Conservation (phyloP, 2,113 vertebrate genomes). For the Antigone vipio region DNA sequence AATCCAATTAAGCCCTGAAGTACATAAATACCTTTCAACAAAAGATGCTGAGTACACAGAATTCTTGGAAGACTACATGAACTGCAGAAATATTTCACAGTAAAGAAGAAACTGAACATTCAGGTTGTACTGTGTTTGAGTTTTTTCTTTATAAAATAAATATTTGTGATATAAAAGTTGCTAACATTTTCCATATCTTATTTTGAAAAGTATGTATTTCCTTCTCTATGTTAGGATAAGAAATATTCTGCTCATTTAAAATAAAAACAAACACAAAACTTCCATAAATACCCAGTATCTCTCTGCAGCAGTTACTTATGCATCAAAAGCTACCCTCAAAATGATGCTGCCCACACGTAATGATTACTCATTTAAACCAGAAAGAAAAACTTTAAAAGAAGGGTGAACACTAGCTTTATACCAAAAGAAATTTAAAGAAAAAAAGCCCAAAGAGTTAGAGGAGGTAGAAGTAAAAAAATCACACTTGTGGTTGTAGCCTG, state of each 20-base stretch:
- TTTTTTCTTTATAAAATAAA: not conserved
- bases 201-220: not conserved
- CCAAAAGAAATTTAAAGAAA: not conserved
- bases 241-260: not conserved
- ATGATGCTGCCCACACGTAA: conserved; percentile 21
- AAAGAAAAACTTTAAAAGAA: not conserved
- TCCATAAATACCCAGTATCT: conserved; percentile 24
- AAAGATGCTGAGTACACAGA: not conserved
- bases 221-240: not conserved
- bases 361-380: conserved; percentile 25
- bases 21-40: not conserved
- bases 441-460: not conserved
- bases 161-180: not conserved
- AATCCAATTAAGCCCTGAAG: not conserved
- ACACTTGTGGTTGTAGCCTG: not conserved
- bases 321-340: conserved; percentile 23
- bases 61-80: not conserved
- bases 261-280: not conserved
- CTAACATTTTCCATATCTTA: not conserved
- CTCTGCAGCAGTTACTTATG: not conserved
- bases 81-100: not conserved
- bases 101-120: not conserved
- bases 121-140: not conserved
- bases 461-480: not conserved
- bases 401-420: not conserved